A percentile compares a stretch with the other conserved stretches of the same genome.
phyloP scores from a whole-genome alignment of 2,888 invertebrate species.

The Dryococelus australis region DNA sequence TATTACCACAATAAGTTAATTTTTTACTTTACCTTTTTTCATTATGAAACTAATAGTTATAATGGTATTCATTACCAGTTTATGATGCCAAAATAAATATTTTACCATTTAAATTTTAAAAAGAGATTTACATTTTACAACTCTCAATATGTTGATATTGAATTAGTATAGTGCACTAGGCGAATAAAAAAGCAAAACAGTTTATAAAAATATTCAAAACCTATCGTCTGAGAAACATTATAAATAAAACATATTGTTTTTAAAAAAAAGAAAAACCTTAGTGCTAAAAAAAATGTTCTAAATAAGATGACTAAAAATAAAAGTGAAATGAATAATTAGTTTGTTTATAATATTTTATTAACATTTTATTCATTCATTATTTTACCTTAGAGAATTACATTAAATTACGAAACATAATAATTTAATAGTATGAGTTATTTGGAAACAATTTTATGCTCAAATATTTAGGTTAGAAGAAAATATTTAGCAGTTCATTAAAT shows the following conservation, averaged over 20 bases:
- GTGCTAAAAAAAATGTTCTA: not conserved
- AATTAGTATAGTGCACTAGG: no score
- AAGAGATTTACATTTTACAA: no score
- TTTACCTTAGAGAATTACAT: not conserved
- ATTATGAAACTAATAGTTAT: no score
- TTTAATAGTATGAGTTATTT: not conserved
- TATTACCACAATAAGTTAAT: no score
- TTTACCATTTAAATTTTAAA: slow-evolving; percentile 1
- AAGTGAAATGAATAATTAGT: not conserved
- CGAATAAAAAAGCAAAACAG: no score
- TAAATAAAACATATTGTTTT: no score
- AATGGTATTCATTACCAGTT: not conserved
- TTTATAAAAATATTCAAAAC: no score
- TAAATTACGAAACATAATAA: no score
- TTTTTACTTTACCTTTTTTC: no score
- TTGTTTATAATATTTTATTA: not conserved
- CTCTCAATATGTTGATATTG: no score
- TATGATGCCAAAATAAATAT: not conserved
- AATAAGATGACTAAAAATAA: not conserved
- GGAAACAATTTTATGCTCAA: not conserved
- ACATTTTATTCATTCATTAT: not conserved
- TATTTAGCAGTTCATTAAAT: not conserved
- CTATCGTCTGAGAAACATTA: no score
- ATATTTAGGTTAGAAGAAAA: not conserved
- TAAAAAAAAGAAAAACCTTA: no score